Evolutionary conservation across 1,140 invertebrate species (phyloP).

Genomic region (Heliothis virescens): DNA sequence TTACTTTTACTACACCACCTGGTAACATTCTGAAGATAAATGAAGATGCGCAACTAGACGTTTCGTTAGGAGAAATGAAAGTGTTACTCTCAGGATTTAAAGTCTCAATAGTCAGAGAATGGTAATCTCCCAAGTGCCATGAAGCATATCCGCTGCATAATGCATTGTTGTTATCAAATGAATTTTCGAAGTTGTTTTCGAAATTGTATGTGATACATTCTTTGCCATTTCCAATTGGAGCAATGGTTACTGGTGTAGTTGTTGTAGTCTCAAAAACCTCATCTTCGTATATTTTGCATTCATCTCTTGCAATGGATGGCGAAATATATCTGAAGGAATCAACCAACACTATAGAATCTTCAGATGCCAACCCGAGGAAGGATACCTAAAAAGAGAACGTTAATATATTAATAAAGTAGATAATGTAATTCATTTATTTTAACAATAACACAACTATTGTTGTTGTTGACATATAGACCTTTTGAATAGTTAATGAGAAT

Average conservation of each 20-base stretch:
- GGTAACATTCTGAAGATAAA: conserved; percentile 53
- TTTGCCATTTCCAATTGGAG: conserved; percentile 9
- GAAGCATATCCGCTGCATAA: conserved; percentile 40
- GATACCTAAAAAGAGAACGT: conserved; percentile 30
- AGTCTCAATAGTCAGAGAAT: conserved; percentile 36
- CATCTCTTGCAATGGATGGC: background rate
- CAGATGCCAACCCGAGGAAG: conserved; percentile 22
- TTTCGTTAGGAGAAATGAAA: conserved; percentile 52
- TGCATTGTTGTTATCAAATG: conserved; percentile 17
- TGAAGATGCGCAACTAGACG: conserved; percentile 58
- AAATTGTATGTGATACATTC: conserved; percentile 51
- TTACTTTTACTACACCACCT: conserved; percentile 56
- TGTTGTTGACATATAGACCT: too few relatives aligned
- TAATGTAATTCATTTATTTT: too few relatives aligned
- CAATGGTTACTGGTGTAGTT: conserved; percentile 8
- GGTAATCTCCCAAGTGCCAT: conserved; percentile 48
- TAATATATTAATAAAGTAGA: too few relatives aligned
- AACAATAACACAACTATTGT: too few relatives aligned
- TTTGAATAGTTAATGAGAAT: too few relatives aligned
- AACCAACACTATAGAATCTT: conserved; percentile 31
- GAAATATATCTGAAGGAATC: conserved; percentile 47
- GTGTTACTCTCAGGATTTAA: conserved; percentile 43
- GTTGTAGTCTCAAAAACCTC: conserved; percentile 12
- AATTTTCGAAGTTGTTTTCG: conserved; percentile 45
- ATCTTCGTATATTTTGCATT: conserved; percentile 25